These are phyloP conservation scores for Puntigrus tetrazona DNA, from an alignment of 2,113 vertebrate genomes.

Conservation along the genomic window DNA sequence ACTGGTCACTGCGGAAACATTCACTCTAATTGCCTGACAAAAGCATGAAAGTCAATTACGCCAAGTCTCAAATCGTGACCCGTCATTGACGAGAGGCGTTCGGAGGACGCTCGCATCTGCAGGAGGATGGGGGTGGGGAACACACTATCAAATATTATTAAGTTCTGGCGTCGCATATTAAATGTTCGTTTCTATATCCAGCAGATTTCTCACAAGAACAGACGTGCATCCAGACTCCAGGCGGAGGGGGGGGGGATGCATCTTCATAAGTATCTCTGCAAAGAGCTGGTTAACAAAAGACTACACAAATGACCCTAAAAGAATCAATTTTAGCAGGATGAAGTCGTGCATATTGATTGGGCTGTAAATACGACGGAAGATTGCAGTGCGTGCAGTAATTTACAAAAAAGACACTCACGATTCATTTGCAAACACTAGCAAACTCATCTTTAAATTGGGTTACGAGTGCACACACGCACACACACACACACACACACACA, in stretches of 20 bases:
- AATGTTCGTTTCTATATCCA: neutral
- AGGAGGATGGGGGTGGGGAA: slow-evolving; percentile 13
- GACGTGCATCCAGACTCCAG: neutral
- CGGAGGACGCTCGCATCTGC: neutral
- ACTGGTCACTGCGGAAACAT: slow-evolving; percentile 20
- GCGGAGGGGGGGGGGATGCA: neutral
- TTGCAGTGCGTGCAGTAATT: neutral
- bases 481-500: neutral
- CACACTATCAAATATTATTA: neutral
- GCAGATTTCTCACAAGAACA: neutral
- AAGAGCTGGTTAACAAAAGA: neutral
- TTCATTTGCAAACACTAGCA: neutral
- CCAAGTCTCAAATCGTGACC: neutral
- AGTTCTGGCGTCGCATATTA: neutral
- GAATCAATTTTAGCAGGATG: neutral
- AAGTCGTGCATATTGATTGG: neutral
- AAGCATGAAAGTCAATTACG: slow-evolving; percentile 30
- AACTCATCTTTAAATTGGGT: slow-evolving; percentile 9
- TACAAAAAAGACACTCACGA: neutral
- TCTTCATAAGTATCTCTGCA: neutral
- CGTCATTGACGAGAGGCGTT: neutral
- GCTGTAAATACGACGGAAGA: neutral
- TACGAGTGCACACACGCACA: neutral
- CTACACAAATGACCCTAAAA: neutral
- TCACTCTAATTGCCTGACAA: slow-evolving; percentile 25